These are phyloP conservation scores for Thomomys bottae DNA, from an alignment of 2,113 vertebrate genomes.

Conservation along the genomic window DNA sequence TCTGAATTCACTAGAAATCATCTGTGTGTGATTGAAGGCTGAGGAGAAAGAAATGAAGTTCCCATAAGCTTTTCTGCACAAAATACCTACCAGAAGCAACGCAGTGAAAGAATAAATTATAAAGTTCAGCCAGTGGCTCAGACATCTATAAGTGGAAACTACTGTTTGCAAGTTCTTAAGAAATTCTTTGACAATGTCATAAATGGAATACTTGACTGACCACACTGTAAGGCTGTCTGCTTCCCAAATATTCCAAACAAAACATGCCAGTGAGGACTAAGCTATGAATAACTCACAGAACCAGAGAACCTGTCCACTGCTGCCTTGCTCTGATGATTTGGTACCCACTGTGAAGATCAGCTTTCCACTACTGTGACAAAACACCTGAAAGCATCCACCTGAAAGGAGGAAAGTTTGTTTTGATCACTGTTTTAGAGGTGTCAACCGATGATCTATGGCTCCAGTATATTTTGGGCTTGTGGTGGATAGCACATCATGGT, in stretches of 20 bases:
- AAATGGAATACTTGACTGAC: not conserved
- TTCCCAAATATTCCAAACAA: not conserved
- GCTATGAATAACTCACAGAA: not conserved
- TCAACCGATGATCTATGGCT: not conserved
- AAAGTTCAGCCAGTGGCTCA: not conserved
- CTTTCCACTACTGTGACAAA: not conserved
- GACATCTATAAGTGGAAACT: not conserved
- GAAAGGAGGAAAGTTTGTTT: not conserved
- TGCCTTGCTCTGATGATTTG: not conserved
- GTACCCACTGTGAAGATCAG: not conserved
- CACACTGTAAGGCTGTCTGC: not conserved
- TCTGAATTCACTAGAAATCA: not conserved
- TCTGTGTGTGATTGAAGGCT: not conserved
- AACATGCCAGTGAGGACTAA: not conserved
- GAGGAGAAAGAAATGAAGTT: constrained; percentile 10
- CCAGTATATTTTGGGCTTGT: not conserved
- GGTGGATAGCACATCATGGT: not conserved
- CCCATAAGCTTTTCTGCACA: not conserved
- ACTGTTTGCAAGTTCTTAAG: not conserved
- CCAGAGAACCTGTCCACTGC: not conserved
- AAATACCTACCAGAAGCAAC: not conserved
- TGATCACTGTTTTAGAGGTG: not conserved
- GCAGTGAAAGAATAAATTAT: not conserved
- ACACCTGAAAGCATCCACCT: not conserved
- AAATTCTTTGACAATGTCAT: not conserved